Evolutionary conservation across 2,113 vertebrate genomes (phyloP).

Genomic region (Scytalopus superciliaris): DNA sequence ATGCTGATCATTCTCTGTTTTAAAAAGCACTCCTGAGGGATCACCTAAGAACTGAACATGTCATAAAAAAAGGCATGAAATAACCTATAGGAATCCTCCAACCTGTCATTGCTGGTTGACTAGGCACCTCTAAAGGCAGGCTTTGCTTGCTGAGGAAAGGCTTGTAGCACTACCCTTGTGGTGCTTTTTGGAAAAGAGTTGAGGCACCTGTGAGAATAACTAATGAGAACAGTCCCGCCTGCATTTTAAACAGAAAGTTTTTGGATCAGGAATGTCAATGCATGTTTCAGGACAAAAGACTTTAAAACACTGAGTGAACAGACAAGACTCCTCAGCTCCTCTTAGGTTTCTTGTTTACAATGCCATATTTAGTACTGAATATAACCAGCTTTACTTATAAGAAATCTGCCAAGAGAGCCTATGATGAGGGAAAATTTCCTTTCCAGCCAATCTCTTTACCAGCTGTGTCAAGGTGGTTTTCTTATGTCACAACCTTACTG

Average conservation of each 20-base stretch:
- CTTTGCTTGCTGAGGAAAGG: neutral
- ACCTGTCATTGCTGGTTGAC: neutral
- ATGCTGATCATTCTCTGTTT: neutral
- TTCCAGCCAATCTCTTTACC: neutral
- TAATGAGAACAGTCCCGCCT: neutral
- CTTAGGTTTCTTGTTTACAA: neutral
- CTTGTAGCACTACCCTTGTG: neutral
- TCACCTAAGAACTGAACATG: fast-evolving
- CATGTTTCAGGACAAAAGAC: neutral
- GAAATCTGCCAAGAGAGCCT: neutral
- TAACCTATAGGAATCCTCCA: neutral
- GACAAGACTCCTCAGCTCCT: neutral
- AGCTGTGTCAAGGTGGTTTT: neutral
- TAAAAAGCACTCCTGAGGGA: neutral
- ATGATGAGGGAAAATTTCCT: neutral
- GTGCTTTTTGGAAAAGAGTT: neutral
- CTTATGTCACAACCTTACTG: neutral
- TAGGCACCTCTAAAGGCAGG: neutral
- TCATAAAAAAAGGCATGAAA: neutral
- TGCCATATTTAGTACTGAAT: neutral
- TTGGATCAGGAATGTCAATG: neutral
- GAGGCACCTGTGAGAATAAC: neutral
- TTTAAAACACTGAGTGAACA: neutral
- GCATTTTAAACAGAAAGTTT: neutral
- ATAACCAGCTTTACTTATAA: neutral